Evolutionary conservation across 37 sponge, comb jelly and placozoan species (phyloP), one percentile per base, ranked within the genome.

Genomic region (Halichondria panicea): DNA sequence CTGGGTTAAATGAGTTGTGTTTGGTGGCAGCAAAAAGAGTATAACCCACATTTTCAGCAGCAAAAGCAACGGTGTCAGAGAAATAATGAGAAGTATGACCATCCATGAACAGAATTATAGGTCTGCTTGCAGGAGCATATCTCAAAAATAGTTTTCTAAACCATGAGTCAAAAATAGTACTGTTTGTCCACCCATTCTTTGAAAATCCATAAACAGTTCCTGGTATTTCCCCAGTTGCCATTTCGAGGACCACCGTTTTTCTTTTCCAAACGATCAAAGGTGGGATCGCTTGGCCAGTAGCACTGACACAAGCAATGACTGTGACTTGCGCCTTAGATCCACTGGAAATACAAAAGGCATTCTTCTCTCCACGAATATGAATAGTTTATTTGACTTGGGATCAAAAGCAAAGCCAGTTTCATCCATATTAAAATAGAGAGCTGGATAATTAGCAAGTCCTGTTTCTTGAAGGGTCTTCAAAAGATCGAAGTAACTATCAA

Each of bases 391-490:
- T 19, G 46, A 6, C 2, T 43, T 30, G n/a, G 66, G 71, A 32
- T 76, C 64, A 31, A 68, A 65, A 38, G 84, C 78, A 24, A 84
- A 34, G 12, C 84, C 84, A 37, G 77, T 76, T 38, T 84, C 70
- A 43, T 84, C 77, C 41, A 54, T 61, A 48, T 84, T 84, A 37
- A 62, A 76, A 13, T 55, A 44, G n/a, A n/a, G 43, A 21, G 70
- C 41, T 28, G 84, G 77, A n/a, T 84, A 61, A 65, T 84, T 36
- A 2, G 63, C 19, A 1, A 84, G 63, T 1, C 66, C 84, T 56
- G 81, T 76, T 15, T 84, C 77, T 24, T 54, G n/a, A 9, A 84
- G 42, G 50, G 53, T 60, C 15, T 11, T 48, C 52, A n/a, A n/a
- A n/a, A n/a, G n/a, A n/a, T n/a, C n/a, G n/a, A n/a, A n/a, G n/a